phyloP scores from a whole-genome alignment of 2,113 vertebrate species.

The Synodontis membranacea region DNA sequence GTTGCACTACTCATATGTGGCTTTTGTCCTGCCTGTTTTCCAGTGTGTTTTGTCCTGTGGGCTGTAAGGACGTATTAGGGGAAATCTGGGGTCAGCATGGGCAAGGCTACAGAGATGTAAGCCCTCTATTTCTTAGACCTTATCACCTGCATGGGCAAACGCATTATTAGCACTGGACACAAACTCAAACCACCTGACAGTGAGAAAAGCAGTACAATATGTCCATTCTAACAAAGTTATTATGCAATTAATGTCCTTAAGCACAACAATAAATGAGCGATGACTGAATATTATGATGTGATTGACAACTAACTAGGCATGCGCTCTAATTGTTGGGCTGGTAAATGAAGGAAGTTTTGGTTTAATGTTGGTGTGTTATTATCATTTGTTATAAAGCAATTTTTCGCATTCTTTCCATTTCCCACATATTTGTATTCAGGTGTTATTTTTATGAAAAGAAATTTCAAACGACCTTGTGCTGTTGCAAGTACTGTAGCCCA shows the following conservation, averaged over 20 bases:
- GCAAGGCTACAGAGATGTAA: conserved; percentile 86
- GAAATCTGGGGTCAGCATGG: conserved; percentile 81
- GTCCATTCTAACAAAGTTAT: not conserved
- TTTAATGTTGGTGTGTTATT: not conserved
- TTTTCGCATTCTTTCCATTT: not conserved
- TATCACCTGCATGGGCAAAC: not conserved
- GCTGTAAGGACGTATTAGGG: conserved; percentile 79
- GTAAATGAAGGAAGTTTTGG: not conserved
- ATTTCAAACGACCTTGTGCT: not conserved
- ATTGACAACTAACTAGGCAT: not conserved
- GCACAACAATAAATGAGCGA: not conserved
- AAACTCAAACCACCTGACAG: not conserved
- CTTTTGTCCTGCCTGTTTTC: conserved; percentile 28
- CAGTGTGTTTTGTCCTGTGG: conserved; percentile 83
- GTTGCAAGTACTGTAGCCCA: not conserved
- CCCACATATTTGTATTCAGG: not conserved
- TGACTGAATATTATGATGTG: not conserved
- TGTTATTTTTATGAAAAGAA: not conserved
- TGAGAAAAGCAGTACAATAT: not conserved
- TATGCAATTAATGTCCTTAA: not conserved
- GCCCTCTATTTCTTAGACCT: conserved; percentile 47
- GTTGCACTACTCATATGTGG: not conserved
- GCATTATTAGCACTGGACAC: not conserved
- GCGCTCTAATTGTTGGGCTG: not conserved
- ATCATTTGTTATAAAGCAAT: not conserved